Evolutionary conservation across 2,888 invertebrate species (phyloP), one percentile per base, ranked within the genome.

Genomic region (Nezara viridula): DNA sequence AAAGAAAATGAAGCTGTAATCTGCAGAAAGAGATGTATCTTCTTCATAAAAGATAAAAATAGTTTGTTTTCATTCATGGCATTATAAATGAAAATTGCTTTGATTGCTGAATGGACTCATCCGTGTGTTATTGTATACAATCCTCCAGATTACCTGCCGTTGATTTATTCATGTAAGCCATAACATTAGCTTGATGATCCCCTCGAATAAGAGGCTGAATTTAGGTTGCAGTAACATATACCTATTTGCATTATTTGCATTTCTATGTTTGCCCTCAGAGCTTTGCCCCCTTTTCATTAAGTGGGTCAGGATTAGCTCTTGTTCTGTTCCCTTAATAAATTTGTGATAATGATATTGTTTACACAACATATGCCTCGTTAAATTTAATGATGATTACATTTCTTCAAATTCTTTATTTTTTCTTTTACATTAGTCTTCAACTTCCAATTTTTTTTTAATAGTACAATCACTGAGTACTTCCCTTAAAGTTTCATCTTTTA

Each of bases 201-300:
- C 37, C 66, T 73, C 19, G 19, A 73, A 73, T 73, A 73, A 73
- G 66, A 73, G 66, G 32, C 66, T 6, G 19, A 73, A 60, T 73
- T 73, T 37, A 73, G 66, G 27, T 73, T 73, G 66, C 66, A 73
- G 66, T 73, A 73, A 73, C 66, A 37, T 73, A 73, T 73, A 73
- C 66, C 66, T 73, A 73, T 73, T 73, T 73, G 66, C 66, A 66
- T 66, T 66, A 66, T 66, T 66, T 66, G 66, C 66, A 73, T 73
- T 73, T 73, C 66, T 73, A 37, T 73, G 66, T 73, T 60, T 73
- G 66, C 66, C 37, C 32, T 73, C 21, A 2, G 16, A 73, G 37
- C 66, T 37, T 37, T 73, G 19, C 37, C 21, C 32, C 19, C 19
- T 37, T 37, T 73, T 73, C 3, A 14, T 27, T 73, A 73, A 73